Evolutionary conservation across 2,113 vertebrate genomes (phyloP).

Genomic region (Serilophus lunatus): DNA sequence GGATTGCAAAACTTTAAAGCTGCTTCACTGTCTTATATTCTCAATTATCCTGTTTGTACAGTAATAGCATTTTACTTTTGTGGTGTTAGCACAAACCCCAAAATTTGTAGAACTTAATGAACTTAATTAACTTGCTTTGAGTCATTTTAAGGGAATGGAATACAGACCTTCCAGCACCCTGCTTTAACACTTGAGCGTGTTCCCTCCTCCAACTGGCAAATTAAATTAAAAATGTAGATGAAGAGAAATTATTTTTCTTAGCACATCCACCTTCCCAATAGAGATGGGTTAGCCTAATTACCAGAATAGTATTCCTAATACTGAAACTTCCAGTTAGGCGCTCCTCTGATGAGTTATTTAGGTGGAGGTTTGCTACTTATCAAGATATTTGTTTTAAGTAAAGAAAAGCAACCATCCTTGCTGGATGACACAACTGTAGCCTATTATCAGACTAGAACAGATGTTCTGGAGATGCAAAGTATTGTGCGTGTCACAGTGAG

Average conservation of each 20-base stretch:
- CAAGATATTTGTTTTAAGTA: not conserved
- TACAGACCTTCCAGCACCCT: not conserved
- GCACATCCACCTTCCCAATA: not conserved
- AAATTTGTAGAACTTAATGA: not conserved
- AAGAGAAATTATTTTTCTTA: not conserved
- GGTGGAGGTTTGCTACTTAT: not conserved
- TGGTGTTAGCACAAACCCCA: not conserved
- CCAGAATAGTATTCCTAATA: not conserved
- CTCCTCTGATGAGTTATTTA: not conserved
- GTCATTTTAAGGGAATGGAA: constrained; percentile 5
- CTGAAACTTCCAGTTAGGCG: not conserved
- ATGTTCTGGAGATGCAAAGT: not conserved
- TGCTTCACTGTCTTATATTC: not conserved
- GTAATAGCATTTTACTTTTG: not conserved
- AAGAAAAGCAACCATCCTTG: not conserved
- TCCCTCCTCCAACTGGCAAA: not conserved
- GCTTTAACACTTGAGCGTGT: not conserved
- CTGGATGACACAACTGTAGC: not conserved
- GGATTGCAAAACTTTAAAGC: not conserved
- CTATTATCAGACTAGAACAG: not conserved
- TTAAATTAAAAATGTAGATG: not conserved
- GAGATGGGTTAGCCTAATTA: not conserved
- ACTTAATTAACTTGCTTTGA: not conserved
- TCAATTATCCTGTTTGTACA: not conserved
- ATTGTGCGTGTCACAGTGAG: not conserved